Evolutionary conservation across 2,888 invertebrate species (phyloP), one percentile per base, ranked within the genome.

Genomic region (Cataglyphis rosenhaueri): DNA sequence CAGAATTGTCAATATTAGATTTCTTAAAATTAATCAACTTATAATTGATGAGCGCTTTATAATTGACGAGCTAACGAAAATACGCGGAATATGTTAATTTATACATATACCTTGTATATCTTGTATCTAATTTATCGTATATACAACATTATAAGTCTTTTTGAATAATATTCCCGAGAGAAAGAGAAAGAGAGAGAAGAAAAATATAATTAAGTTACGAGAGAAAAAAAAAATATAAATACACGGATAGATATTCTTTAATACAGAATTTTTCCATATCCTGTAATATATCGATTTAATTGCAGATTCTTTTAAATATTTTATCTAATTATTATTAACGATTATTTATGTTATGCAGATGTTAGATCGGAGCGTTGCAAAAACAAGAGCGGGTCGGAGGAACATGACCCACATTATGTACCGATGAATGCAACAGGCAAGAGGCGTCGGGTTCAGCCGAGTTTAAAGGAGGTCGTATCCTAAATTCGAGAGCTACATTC

Each of bases 401-500:
- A 55, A 25, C 57, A 21, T 41, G 71, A 61, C 78, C 71, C 25
- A 71, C 75, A 81, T 75, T 29, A 48, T 32, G 59, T 44, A 6
- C 25, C 62, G 62, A 62, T 44, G 48, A 71, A 64, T 61, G 73
- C 79, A 79, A 73, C 79, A 79, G 81, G 75, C 59, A 15, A 48
- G 41, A 41, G 73, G 59, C 73, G 32, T 44, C 68, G 68, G 6
- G 32, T 78, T 38, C 78, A 41, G 32, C 57, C 71, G 73, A 71
- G 78, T 71, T 79, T 79, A 79, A 79, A 79, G 44, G 73, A 71
- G 78, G 73, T 71, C 73, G 15, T n/a, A 44, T 79, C 73, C 73
- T 81, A 52, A 78, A 65, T 81, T 76, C 64, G 38, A 55, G 44
- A 44, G 35, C 21, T n/a, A 38, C 25, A 15, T 15, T 15, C 70